These are phyloP conservation scores for Smutsia gigantea DNA, from an alignment of 2,797 vertebrate species.

Conservation along the genomic window DNA sequence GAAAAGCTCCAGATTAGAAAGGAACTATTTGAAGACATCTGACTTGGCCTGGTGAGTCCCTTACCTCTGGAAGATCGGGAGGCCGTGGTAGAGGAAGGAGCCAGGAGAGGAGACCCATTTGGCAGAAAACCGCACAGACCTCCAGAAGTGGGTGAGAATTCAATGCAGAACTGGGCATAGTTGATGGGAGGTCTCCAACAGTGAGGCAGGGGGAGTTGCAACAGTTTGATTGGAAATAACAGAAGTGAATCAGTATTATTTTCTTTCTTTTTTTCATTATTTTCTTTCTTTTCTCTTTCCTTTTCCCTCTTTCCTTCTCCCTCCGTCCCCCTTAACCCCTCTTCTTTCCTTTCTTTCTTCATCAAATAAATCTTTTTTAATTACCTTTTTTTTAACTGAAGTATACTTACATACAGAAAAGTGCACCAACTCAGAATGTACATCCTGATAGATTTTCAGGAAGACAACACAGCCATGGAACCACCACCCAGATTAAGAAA, in stretches of 20 bases:
- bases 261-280: neutral
- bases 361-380: neutral
- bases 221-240: neutral
- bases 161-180: neutral
- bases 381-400: neutral
- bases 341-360: neutral
- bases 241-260: neutral
- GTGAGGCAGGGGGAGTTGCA: neutral
- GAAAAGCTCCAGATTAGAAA: neutral
- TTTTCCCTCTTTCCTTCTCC: fast-evolving
- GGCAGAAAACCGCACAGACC: neutral
- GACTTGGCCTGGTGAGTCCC: neutral
- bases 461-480: neutral
- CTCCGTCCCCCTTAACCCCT: neutral
- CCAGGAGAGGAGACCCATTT: fast-evolving
- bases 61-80: neutral
- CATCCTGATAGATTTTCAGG: neutral
- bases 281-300: neutral
- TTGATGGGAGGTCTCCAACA: neutral
- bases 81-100: neutral
- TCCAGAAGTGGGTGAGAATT: neutral
- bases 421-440: neutral
- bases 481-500: neutral
- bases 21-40: neutral
- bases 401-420: neutral